These are phyloP conservation scores for Laspeyria flexula DNA, from an alignment of 2,888 invertebrate species.

Conservation along the genomic window DNA sequence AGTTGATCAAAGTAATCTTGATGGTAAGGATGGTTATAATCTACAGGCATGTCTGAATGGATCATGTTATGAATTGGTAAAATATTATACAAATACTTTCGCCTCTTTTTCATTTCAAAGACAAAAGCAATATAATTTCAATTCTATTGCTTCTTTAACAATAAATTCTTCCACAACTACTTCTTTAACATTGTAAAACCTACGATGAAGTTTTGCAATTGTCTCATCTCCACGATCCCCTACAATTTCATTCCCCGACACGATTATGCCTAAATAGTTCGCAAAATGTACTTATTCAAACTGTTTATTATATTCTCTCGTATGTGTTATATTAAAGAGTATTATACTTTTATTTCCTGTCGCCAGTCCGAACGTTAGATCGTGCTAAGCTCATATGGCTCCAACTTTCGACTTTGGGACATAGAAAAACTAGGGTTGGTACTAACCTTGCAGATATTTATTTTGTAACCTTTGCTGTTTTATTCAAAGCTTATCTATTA, in stretches of 20 bases:
- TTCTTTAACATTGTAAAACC: slow-evolving; percentile 23
- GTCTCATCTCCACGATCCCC: slow-evolving; percentile 2
- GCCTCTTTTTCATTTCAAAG: slow-evolving; percentile 5
- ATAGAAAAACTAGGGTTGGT: slow-evolving; percentile 64
- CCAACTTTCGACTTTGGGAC: slow-evolving; percentile 58
- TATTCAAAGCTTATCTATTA: too few species aligned
- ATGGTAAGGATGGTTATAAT: too few species aligned
- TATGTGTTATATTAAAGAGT: slow-evolving; percentile 38
- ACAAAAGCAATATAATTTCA: slow-evolving; percentile 18
- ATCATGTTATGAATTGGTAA: neutral
- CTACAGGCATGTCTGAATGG: neutral
- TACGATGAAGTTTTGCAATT: slow-evolving; percentile 16
- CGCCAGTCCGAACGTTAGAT: slow-evolving; percentile 51
- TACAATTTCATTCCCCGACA: slow-evolving; percentile 9
- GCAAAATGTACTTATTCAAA: slow-evolving; percentile 20
- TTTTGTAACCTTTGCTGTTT: neutral
- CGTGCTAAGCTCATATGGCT: slow-evolving; percentile 53
- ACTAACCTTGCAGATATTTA: neutral
- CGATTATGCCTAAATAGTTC: slow-evolving; percentile 36
- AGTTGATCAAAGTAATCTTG: too few species aligned
- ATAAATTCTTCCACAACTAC: slow-evolving; percentile 15
- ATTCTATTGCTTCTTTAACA: slow-evolving; percentile 35
- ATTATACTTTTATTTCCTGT: slow-evolving; percentile 51
- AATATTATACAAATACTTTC: slow-evolving; percentile 1
- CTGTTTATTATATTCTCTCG: slow-evolving; percentile 23